phyloP scores from a whole-genome alignment of 2,113 vertebrate genomes.

The Scomber colias region DNA sequence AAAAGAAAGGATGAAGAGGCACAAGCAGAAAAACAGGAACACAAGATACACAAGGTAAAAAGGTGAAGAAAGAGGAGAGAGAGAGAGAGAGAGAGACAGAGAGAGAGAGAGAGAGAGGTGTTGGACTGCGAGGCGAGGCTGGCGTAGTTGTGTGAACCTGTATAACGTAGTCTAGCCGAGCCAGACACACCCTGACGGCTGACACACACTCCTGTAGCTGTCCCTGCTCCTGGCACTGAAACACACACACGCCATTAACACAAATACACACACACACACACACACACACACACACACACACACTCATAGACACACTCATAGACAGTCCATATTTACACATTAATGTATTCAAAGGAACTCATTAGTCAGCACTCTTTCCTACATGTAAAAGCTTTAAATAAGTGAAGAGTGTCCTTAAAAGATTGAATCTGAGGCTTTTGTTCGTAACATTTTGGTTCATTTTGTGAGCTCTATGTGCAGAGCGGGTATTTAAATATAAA shows the following conservation, averaged over 20 bases:
- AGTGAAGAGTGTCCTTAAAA: too few relatives aligned
- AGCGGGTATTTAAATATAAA: too few relatives aligned
- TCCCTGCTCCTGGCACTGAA: conserved; percentile 68
- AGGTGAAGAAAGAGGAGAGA: too few relatives aligned
- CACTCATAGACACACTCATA: conserved; percentile 37
- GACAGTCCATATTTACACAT: conserved; percentile 1
- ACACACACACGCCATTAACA: conserved; percentile 50
- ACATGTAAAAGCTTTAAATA: too few relatives aligned
- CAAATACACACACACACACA: conserved; percentile 24
- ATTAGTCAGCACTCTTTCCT: too few relatives aligned
- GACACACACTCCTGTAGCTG: conserved; percentile 72
- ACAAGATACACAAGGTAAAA: background rate
- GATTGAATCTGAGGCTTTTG: too few relatives aligned
- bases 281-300: conserved; percentile 46
- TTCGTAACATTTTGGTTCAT: too few relatives aligned
- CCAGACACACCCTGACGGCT: conserved; percentile 71
- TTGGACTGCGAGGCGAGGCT: background rate
- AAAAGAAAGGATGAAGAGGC: background rate
- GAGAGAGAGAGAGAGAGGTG: background rate
- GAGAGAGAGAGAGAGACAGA: background rate
- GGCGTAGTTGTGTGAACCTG: conserved; percentile 50
- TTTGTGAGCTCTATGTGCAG: too few relatives aligned
- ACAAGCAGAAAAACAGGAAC: background rate
- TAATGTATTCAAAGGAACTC: too few relatives aligned
- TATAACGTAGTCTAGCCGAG: conserved; percentile 63